These are phyloP conservation scores for Pachyramphus minor DNA, from an alignment of 2,113 vertebrate species.

Conservation along the genomic window DNA sequence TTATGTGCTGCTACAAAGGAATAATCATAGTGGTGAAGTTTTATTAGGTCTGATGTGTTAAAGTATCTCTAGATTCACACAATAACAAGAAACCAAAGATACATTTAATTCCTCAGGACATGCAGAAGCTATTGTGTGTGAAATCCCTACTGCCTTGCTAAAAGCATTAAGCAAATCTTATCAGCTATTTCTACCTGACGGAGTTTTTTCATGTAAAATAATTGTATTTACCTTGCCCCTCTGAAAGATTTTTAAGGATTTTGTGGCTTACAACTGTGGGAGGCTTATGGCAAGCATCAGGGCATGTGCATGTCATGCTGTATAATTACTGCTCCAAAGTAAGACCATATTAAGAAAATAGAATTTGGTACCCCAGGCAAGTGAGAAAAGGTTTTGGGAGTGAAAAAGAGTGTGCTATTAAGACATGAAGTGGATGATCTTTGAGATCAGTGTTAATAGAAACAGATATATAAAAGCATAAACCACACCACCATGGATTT, in stretches of 20 bases:
- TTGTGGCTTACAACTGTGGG: neutral
- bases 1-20: neutral
- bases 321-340: neutral
- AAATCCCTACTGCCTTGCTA: neutral
- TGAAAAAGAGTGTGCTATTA: neutral
- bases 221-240: neutral
- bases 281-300: neutral
- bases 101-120: neutral
- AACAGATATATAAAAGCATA: neutral
- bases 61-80: neutral
- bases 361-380: neutral
- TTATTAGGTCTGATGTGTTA: neutral
- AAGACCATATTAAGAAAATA: neutral
- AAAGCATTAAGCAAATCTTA: neutral
- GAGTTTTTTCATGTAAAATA: neutral
- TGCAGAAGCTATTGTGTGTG: neutral
- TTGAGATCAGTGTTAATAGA: neutral
- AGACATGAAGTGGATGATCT: neutral
- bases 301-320: neutral
- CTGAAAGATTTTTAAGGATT: neutral
- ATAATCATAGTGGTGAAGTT: neutral
- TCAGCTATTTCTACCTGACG: neutral
- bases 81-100: neutral
- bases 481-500: neutral
- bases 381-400: neutral